Evolutionary conservation across 2,888 invertebrate species (phyloP).

Genomic region (Pachliopta kotzebuea): DNA sequence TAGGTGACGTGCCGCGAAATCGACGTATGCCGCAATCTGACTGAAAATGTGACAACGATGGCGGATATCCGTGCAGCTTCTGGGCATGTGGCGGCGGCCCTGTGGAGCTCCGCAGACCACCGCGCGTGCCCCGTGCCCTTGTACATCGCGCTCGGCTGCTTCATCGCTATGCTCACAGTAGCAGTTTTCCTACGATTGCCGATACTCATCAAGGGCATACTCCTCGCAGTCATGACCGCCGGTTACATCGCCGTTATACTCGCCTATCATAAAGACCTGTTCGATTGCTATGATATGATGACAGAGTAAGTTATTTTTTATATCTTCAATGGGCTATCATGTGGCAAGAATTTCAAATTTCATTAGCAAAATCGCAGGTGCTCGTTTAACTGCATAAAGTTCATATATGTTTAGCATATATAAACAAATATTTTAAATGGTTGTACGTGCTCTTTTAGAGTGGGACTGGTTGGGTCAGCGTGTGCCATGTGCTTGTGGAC

Average conservation of each 20-base stretch:
- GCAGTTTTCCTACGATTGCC: constrained; percentile 92
- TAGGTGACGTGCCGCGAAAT: constrained; percentile 72
- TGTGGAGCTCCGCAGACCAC: constrained; percentile 82
- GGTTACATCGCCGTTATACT: constrained; percentile 91
- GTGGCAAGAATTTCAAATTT: too few relatives aligned
- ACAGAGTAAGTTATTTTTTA: constrained; percentile 82
- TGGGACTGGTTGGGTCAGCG: constrained; percentile 84
- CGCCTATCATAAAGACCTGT: constrained; percentile 89
- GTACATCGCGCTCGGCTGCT: constrained; percentile 92
- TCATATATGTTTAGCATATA: not conserved
- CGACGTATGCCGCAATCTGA: constrained; percentile 63
- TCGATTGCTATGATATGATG: constrained; percentile 89
- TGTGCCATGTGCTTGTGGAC: constrained; percentile 89
- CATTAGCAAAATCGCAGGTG: too few relatives aligned
- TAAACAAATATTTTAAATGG: not conserved
- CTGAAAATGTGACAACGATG: constrained; percentile 74
- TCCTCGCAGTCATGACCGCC: constrained; percentile 88
- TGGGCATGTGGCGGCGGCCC: constrained; percentile 51
- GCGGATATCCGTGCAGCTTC: constrained; percentile 66
- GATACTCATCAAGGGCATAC: constrained; percentile 88
- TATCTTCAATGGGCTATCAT: too few relatives aligned
- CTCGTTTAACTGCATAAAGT: too few relatives aligned
- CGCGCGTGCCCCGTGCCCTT: constrained; percentile 91
- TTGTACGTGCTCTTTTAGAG: constrained; percentile 39
- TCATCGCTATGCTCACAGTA: constrained; percentile 91